These are phyloP conservation scores for Callosobruchus maculatus DNA, from an alignment of 2,888 invertebrate species.

Conservation along the genomic window DNA sequence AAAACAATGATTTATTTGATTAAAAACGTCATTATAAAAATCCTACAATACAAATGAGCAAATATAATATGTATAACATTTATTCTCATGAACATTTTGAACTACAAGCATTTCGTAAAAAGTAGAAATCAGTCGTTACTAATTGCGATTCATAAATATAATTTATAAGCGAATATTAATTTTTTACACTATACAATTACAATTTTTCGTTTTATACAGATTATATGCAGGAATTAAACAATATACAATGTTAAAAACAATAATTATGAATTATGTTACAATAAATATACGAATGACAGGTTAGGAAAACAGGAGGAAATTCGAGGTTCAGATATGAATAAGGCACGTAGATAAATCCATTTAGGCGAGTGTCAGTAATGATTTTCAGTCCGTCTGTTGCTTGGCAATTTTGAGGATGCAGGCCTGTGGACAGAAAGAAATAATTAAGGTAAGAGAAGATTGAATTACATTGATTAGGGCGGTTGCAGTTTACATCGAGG, in stretches of 20 bases:
- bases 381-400: background rate
- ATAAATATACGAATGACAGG: constrained; percentile 12
- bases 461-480: too few relatives aligned
- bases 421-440: background rate
- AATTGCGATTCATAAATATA: constrained; percentile 7
- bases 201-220: background rate
- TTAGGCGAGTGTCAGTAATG: background rate
- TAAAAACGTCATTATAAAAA: constrained; percentile 1
- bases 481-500: too few relatives aligned
- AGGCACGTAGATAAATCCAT: background rate
- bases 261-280: constrained; percentile 15
- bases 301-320: background rate
- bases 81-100: background rate
- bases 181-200: background rate
- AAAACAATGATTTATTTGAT: background rate
- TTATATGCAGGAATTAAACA: constrained; percentile 13
- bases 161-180: constrained; percentile 1
- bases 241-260: constrained; percentile 10
- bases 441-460: too few relatives aligned
- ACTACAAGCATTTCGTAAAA: background rate
- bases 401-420: background rate
- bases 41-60: constrained; percentile 13
- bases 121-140: constrained; percentile 8
- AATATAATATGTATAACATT: background rate
- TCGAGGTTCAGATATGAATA: background rate